Evolutionary conservation across 2,888 invertebrate species (phyloP).

Genomic region (Oasisia sp.): DNA sequence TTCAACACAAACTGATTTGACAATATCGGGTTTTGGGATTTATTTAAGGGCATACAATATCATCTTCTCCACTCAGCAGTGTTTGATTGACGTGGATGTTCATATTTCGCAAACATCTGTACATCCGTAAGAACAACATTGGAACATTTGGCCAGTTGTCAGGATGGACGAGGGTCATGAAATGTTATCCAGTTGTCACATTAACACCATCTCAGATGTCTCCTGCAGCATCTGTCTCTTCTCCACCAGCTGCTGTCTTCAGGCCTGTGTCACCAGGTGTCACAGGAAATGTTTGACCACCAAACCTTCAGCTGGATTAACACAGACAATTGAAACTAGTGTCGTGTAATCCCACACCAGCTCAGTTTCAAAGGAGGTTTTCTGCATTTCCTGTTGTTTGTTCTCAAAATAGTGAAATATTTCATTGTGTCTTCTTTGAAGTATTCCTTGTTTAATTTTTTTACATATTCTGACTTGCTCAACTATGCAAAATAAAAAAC

Average conservation of each 20-base stretch:
- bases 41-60: not conserved
- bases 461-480: not conserved
- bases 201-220: conserved; percentile 8
- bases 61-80: no score
- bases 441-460: not conserved
- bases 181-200: not conserved
- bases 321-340: not conserved
- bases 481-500: not conserved
- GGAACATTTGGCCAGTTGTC: not conserved
- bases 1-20: not conserved
- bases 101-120: not conserved
- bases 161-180: not conserved
- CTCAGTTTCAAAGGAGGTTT: not conserved
- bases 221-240: not conserved
- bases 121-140: not conserved
- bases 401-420: not conserved
- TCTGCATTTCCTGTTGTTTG: conserved; percentile 17
- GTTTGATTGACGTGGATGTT: not conserved
- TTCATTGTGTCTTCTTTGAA: not conserved
- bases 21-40: not conserved
- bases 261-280: not conserved
- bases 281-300: conserved; percentile 17
- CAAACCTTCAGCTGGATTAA: not conserved
- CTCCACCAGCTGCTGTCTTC: not conserved
- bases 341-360: not conserved